phyloP scores from a whole-genome alignment of 2,797 vertebrate species.

The Pogoniulus pusillus region DNA sequence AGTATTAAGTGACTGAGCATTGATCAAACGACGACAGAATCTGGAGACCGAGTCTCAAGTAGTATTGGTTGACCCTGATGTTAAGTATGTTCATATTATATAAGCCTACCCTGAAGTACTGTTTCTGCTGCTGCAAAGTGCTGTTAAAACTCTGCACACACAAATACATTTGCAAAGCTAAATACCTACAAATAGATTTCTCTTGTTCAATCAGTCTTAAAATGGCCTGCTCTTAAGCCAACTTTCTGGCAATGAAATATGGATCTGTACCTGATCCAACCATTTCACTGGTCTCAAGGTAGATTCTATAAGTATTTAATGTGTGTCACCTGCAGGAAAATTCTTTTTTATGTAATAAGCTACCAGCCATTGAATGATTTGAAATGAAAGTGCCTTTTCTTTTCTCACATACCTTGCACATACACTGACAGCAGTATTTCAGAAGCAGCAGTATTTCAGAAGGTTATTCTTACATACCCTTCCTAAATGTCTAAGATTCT shows the following conservation, averaged over 20 bases:
- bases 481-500: conserved; percentile 18
- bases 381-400: conserved; percentile 9
- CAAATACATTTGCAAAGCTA: conserved; percentile 21
- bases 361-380: background rate
- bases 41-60: conserved; percentile 46
- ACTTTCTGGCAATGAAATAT: conserved; percentile 21
- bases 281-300: background rate
- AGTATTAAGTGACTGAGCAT: conserved; percentile 51
- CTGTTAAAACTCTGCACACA: conserved; percentile 22
- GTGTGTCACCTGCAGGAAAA: conserved; percentile 28
- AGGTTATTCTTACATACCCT: background rate
- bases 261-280: background rate
- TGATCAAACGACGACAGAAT: conserved; percentile 62
- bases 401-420: background rate
- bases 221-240: conserved; percentile 28
- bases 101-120: conserved; percentile 24
- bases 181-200: background rate
- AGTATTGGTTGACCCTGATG: conserved; percentile 31
- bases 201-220: background rate
- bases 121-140: conserved; percentile 36
- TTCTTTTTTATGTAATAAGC: conserved; percentile 38
- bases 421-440: conserved; percentile 12
- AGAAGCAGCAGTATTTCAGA: conserved; percentile 29
- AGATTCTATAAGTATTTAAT: background rate
- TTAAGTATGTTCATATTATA: conserved; percentile 58